Conservation (phyloP, 2,888 invertebrate genomes). For the Antheraea assamensis region DNA sequence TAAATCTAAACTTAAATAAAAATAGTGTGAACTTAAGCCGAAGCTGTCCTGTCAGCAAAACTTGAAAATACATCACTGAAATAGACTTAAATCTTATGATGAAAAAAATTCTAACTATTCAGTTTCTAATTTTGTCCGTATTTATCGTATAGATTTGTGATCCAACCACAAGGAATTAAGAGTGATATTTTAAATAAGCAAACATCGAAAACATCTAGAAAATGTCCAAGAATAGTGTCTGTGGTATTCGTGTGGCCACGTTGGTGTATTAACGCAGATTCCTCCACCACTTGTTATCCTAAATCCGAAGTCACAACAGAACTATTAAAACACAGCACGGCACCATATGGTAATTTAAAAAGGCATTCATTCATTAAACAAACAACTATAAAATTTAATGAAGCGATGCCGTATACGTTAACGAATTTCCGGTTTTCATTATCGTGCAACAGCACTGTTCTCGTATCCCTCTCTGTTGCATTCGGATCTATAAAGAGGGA, state of each 20-base stretch:
- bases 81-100: not conserved
- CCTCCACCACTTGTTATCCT: constrained; percentile 5
- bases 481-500: constrained; percentile 31
- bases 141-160: not conserved
- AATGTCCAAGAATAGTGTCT: not conserved
- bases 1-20: too few species aligned
- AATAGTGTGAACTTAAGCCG: too few species aligned
- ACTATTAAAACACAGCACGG: constrained; percentile 37
- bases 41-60: not conserved
- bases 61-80: not conserved
- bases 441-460: constrained; percentile 57
- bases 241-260: not conserved
- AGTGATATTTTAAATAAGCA: not conserved
- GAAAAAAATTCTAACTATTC: not conserved
- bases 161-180: not conserved
- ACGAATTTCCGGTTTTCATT: constrained; percentile 78
- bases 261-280: not conserved
- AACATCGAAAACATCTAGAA: not conserved
- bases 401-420: constrained; percentile 77
- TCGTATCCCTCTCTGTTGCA: constrained; percentile 50
- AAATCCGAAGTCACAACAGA: constrained; percentile 13
- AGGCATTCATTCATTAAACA: constrained; percentile 77
- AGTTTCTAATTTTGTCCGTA: not conserved
- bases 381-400: constrained; percentile 79
- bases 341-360: constrained; percentile 73